Evolutionary conservation across 2,888 invertebrate species (phyloP), one percentile per base, ranked within the genome.

Genomic region (Apodemia zela): DNA sequence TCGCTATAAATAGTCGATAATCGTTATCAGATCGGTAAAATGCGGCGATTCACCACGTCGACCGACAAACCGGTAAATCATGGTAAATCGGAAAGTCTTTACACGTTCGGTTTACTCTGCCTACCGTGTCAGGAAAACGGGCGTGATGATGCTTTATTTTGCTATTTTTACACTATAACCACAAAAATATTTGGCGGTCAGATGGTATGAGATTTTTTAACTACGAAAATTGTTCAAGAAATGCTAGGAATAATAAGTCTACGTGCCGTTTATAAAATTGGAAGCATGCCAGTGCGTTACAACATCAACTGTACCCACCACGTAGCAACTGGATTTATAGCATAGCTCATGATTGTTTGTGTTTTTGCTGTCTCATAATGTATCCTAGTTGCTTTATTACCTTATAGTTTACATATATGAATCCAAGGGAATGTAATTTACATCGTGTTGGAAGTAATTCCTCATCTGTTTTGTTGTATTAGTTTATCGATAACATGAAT

Each of bases 211-310:
- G 13, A 51, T 51, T 51, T 51, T 25, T 51, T 51, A 51, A 61
- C 7, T 51, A 42, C 15, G 13, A 61, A 17, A 21, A 29, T 18
- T 59, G 58, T 61, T 59, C 11, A 63, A 49, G 45, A 63, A 66
- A 68, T 63, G 64, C 59, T 60, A 65, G 63, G 66, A 69, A 66
- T 67, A 66, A 65, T 62, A 66, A 64, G 45, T 60, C 62, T 65
- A 65, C 65, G 67, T 63, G 69, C 69, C 69, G 68, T 68, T 71
- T 71, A 71, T 72, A 71, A 67, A 69, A 62, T 77, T 82, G 83
- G 82, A 66, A 65, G 62, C 17, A 51, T 68, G 79, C 83, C 83
- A 82, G 75, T 66, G 67, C 69, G 71, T 75, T 76, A 77, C 73
- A 60, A 60, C 63, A 66, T 61, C 67, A 66, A 63, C 74, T 69